phyloP scores from a whole-genome alignment of 2,113 vertebrate genomes.

The Macroglossus sobrinus region DNA sequence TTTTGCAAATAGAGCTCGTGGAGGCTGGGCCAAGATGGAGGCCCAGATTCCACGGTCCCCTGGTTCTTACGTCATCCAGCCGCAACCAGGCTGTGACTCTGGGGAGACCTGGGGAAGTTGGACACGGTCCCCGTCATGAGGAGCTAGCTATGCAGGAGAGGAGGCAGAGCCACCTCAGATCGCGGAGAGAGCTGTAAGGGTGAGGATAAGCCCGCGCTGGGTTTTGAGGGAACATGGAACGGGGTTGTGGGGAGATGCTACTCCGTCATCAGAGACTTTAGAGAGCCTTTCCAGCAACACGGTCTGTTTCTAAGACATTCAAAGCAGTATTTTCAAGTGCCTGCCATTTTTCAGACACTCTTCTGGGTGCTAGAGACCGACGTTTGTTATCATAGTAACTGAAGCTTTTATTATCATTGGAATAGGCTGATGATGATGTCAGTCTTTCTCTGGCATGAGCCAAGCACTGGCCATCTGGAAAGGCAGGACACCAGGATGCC shows the following conservation, averaged over 20 bases:
- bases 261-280: background rate
- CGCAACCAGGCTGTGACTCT: background rate
- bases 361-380: background rate
- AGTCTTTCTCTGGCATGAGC: background rate
- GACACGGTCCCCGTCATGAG: background rate
- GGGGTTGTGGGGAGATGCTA: background rate
- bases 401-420: background rate
- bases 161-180: background rate
- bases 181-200: background rate
- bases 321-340: background rate
- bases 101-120: background rate
- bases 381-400: background rate
- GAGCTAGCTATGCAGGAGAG: background rate
- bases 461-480: background rate
- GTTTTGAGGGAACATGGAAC: background rate
- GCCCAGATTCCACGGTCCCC: background rate
- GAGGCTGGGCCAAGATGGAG: background rate
- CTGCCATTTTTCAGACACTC: background rate
- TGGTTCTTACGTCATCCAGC: background rate
- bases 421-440: background rate
- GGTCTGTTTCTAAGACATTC: background rate
- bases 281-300: background rate
- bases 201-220: too few species aligned
- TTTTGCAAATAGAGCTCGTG: background rate
- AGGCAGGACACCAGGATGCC: background rate